Conservation (phyloP, 2,888 invertebrate genomes). For the Elmis aenea region DNA sequence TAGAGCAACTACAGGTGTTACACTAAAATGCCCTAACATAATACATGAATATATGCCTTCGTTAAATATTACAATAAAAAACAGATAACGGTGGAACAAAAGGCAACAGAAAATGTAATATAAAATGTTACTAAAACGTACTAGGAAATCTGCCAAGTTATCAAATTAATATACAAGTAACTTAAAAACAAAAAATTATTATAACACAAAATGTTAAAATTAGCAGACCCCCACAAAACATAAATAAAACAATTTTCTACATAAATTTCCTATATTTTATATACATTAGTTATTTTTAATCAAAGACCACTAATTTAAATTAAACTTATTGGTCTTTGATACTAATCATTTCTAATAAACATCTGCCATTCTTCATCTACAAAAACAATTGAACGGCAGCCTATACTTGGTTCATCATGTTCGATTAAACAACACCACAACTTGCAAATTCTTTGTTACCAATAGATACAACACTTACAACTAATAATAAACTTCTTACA, state of each 20-base stretch:
- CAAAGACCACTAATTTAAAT: slow-evolving; percentile 6
- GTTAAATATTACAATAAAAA: slow-evolving; percentile 11
- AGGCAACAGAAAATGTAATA: slow-evolving; percentile 8
- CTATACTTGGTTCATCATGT: too few relatives aligned
- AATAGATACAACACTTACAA: too few relatives aligned
- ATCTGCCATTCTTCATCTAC: slow-evolving; percentile 16
- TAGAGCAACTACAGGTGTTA: too few relatives aligned
- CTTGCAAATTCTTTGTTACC: too few relatives aligned
- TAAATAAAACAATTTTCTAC: slow-evolving; percentile 12
- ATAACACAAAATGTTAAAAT: slow-evolving; percentile 5
- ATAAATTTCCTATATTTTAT: slow-evolving; percentile 14
- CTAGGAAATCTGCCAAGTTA: slow-evolving; percentile 9
- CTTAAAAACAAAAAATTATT: slow-evolving; percentile 6
- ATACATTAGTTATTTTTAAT: slow-evolving; percentile 9
- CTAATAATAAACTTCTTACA: too few relatives aligned
- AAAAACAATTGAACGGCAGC: too few relatives aligned
- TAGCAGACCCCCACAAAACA: slow-evolving; percentile 10
- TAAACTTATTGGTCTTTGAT: slow-evolving; percentile 7
- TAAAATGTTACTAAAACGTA: too few relatives aligned
- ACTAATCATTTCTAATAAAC: slow-evolving; percentile 21
- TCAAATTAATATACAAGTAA: slow-evolving; percentile 7
- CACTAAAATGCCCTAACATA: slow-evolving; percentile 32
- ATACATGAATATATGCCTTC: slow-evolving; percentile 10
- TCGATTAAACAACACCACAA: too few relatives aligned
- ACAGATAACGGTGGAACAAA: slow-evolving; percentile 8